Base-by-base conservation (phyloP, 2,113 vertebrate genomes). In the Corythaeola cristata region DNA sequence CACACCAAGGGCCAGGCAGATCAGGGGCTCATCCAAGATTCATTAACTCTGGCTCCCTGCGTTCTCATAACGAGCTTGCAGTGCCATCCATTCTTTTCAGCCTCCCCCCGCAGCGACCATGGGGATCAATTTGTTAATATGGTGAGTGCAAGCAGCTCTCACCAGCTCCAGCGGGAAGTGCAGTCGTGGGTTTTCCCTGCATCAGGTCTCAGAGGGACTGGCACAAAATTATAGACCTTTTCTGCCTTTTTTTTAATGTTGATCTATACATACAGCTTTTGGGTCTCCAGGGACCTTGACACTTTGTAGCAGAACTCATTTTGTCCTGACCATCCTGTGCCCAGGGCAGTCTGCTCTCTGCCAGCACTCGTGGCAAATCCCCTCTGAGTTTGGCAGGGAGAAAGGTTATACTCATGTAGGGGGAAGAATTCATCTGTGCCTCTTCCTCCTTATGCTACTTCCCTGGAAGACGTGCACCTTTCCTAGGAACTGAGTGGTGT, bases 71-170 rank as follows among this genome's bases (percentile, higher is more conserved):
- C 0, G 4, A 95, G 80, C 62, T 89, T 73, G 77, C 80, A 76
- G 67, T 85, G 91, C 71, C 80, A 94, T 92, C 84, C 76, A 66
- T 97, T 90, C 86, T 95, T 81, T 93, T 55, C 94, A 82, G 80
- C 62, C 82, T 86, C 39, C 47, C 60, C 47, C 27, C 0, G 0
- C 66, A 81, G 73, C 1, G 7, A 44, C 49, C 39, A 62, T 4
- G 16, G 49, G 52, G 92, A 90, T 85, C 62, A 27, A 39, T 93
- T 80, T 89, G 79, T 49, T 77, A 72, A 85, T 26, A 41, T 5
- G 24, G 62, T 20, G 75, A 88, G 71, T 10, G 13, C 2, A 3
- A 56, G 59, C 15, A 78, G 66, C 62, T 89, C 62, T 85, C 78
- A 88, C 24, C 81, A 89, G 60, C 53, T 62, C 84, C 69, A 82